A percentile compares a stretch with the other conserved stretches of the same genome.
These are phyloP conservation scores for Glandiceps talaboti DNA, from an alignment of 53 echinoderm and acorn worm genomes.

Conservation along the genomic window DNA sequence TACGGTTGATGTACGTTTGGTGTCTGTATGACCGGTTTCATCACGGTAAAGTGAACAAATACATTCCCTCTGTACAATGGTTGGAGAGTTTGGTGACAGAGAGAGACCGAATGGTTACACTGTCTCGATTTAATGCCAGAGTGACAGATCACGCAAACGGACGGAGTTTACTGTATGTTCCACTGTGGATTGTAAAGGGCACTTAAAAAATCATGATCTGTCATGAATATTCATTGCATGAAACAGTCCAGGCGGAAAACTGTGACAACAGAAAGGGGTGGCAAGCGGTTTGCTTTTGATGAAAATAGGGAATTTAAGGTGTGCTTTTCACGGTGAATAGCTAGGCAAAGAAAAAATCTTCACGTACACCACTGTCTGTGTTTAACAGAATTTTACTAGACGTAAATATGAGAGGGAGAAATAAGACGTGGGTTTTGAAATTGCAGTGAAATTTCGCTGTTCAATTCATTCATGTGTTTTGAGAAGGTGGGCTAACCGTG, in stretches of 20 bases:
- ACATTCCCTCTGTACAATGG: neutral
- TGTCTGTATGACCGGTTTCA: neutral
- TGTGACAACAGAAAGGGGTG: neutral
- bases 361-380: too few relatives aligned
- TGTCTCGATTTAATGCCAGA: neutral
- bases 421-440: too few relatives aligned
- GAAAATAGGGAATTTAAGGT: too few relatives aligned
- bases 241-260: neutral
- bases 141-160: neutral
- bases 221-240: neutral
- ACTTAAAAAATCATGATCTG: neutral
- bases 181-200: neutral
- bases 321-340: too few relatives aligned
- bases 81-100: neutral
- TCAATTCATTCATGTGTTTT: too few relatives aligned
- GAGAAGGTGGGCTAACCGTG: too few relatives aligned
- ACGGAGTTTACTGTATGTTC: neutral
- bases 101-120: neutral
- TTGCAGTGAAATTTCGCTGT: too few relatives aligned
- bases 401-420: too few relatives aligned
- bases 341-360: too few relatives aligned
- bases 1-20: too few relatives aligned
- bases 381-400: too few relatives aligned
- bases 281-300: too few relatives aligned
- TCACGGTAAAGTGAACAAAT: neutral